phyloP scores from a whole-genome alignment of 1,140 invertebrate genomes.

The Nasonia longicornis region DNA sequence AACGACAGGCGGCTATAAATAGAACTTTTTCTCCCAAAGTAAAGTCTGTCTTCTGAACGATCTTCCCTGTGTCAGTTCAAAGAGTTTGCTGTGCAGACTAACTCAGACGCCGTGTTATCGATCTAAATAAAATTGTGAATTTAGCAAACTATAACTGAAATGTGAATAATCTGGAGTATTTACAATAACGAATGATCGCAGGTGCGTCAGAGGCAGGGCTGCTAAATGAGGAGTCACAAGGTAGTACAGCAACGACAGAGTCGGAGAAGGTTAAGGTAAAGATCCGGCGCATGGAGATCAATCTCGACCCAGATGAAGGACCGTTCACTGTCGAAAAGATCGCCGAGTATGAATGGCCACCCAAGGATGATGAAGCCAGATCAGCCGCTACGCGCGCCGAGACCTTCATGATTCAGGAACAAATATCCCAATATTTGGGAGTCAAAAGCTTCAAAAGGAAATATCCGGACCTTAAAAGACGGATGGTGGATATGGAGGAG shows the following conservation, averaged over 20 bases:
- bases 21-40: slow-evolving; percentile 62
- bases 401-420: slow-evolving; percentile 90
- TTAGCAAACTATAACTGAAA: neutral
- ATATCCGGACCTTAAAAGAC: slow-evolving; percentile 89
- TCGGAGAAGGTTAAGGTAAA: slow-evolving; percentile 77
- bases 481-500: slow-evolving; percentile 90
- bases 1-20: slow-evolving; percentile 64
- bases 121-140: neutral
- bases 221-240: slow-evolving; percentile 82
- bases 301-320: slow-evolving; percentile 76
- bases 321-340: slow-evolving; percentile 87
- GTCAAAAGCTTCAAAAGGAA: slow-evolving; percentile 96
- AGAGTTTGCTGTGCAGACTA: slow-evolving; percentile 38
- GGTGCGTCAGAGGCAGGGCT: slow-evolving; percentile 70
- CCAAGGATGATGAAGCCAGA: slow-evolving; percentile 88
- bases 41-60: slow-evolving; percentile 47
- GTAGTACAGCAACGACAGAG: slow-evolving; percentile 78
- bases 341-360: slow-evolving; percentile 95
- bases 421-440: slow-evolving; percentile 91
- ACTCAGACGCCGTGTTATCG: neutral
- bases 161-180: neutral
- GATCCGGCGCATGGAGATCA: slow-evolving; percentile 79
- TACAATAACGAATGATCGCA: neutral
- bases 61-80: slow-evolving; percentile 48
- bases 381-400: slow-evolving; percentile 80